Conservation (phyloP, 2,113 vertebrate species). For the Natator depressus region DNA sequence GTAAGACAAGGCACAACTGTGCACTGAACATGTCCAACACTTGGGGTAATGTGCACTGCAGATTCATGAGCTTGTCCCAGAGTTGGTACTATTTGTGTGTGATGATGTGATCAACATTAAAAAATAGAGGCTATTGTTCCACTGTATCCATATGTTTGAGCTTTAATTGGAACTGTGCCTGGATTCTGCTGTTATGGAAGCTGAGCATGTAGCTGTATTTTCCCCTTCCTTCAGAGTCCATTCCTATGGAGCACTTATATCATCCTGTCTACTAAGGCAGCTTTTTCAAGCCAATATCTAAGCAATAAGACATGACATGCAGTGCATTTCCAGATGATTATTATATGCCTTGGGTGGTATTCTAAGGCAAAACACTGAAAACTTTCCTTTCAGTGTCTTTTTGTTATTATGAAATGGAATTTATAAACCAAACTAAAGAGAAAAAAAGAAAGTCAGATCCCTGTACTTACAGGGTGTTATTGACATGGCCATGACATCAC, state of each 20-base stretch:
- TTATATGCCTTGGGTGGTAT: constrained; percentile 29
- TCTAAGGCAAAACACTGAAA: constrained; percentile 34
- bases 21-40: not conserved
- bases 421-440: constrained; percentile 49
- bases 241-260: not conserved
- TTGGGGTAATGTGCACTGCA: not conserved
- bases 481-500: constrained; percentile 3
- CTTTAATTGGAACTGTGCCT: not conserved
- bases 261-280: not conserved
- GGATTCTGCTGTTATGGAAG: not conserved
- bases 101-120: not conserved
- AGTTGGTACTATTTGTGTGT: not conserved
- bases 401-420: constrained; percentile 51
- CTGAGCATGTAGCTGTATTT: not conserved
- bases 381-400: constrained; percentile 42
- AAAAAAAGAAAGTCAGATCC: not conserved
- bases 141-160: not conserved
- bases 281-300: constrained; percentile 50
- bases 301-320: constrained; percentile 39
- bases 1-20: not conserved
- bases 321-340: constrained; percentile 55
- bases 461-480: constrained; percentile 37
- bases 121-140: not conserved
- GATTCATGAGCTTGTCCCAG: rapidly evolving
- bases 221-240: not conserved